Evolutionary conservation across 2,797 vertebrate genomes (phyloP), one percentile per base, ranked within the genome.

Genomic region (Chloroceryle amazona): DNA sequence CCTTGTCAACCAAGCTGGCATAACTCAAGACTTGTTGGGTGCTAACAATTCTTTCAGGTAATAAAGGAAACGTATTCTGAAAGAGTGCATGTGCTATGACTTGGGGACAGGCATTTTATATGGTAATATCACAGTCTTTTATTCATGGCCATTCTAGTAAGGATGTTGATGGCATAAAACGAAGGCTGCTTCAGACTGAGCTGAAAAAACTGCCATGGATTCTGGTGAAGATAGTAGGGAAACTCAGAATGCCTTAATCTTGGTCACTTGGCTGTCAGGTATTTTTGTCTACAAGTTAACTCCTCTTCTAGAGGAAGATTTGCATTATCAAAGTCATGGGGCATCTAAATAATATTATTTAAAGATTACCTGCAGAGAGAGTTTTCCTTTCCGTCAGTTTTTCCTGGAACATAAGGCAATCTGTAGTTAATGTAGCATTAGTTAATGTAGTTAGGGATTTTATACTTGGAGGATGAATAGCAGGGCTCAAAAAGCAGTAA

Each of bases 41-140:
- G 54, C 63, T 90, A 93, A 83, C 57, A 62, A 11, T 93, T 93
- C 54, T 89, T 87, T 86, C 7, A 61, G 57, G 46, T 89, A 93
- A 74, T 96, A 88, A 87, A 93, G 76, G 52, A 83, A 84, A 94
- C 0, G 1, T 63, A 35, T 87, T 93, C 55, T 67, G 73, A 91
- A 95, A 91, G 66, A 60, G 39, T 76, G 12, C 35, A 6, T 90
- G 62, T 61, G 35, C 54, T 93, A 15, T 83, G 74, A 85, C 85
- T 78, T 63, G 49, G 72, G 61, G 52, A 79, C 90, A 93, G 39
- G 25, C 19, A 74, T 96, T 96, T 95, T 90, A 76, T 81, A 74
- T 89, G 86, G 72, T 94, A 95, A 96, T 95, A 86, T 58, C 41
- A 54, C 21, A 37, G 54, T 19, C 29, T 90, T 92, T 95, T 94